phyloP scores from a whole-genome alignment of 1,140 invertebrate species.

The Sycobia sp. region DNA sequence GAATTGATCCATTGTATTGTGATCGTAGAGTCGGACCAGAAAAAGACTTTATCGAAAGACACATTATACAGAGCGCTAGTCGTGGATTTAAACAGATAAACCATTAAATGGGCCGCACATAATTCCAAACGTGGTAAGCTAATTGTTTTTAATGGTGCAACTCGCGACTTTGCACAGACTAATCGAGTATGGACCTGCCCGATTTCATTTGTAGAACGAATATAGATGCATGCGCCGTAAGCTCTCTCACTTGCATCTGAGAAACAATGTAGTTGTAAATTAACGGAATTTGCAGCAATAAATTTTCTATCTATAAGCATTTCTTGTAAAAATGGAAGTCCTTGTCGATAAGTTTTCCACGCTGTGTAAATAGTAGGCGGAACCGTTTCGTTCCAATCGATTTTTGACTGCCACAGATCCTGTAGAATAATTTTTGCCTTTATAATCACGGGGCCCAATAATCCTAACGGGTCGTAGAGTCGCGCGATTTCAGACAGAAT shows the following conservation, averaged over 20 bases:
- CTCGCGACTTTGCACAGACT: constrained; percentile 13
- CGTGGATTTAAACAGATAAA: no score
- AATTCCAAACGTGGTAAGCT: constrained; percentile 1
- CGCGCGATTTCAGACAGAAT: constrained; percentile 6
- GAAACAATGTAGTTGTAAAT: no score
- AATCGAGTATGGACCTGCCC: not conserved
- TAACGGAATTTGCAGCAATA: no score
- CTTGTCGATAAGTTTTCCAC: not conserved
- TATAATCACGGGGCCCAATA: constrained; percentile 24
- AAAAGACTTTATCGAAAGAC: not conserved
- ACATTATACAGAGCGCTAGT: no score
- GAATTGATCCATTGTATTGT: constrained; percentile 10
- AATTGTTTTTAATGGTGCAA: constrained; percentile 13
- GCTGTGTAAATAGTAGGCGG: not conserved
- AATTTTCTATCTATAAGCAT: not conserved
- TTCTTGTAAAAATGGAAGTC: not conserved
- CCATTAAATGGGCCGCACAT: not conserved
- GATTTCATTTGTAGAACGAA: not conserved
- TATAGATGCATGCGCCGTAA: not conserved
- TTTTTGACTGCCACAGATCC: constrained; percentile 34
- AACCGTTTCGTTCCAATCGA: constrained; percentile 39
- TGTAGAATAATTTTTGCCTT: constrained; percentile 38
- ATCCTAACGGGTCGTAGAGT: no score
- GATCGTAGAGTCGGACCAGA: constrained; percentile 16
- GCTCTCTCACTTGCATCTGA: no score